Evolutionary conservation across 2,113 vertebrate species (phyloP), one percentile per base, ranked within the genome.

Genomic region (Antidorcas marsupialis): DNA sequence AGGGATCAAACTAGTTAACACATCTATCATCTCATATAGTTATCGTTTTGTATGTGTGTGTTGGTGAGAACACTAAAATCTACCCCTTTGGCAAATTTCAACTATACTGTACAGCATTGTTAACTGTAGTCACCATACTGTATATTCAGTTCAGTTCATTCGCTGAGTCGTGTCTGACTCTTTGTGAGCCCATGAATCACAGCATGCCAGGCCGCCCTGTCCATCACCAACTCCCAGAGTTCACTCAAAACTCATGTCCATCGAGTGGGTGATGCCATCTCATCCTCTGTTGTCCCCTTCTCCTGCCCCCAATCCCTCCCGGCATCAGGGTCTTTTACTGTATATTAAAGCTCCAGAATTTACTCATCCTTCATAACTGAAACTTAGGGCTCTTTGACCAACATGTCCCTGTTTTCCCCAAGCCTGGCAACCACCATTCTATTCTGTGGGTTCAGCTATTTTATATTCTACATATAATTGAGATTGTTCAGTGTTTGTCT

Each of bases 151-250:
- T 30, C 59, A 62, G 28, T 62, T 60, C 59, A 60, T 6, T 62
- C 0, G 0, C 13, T 62, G 28, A 62, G 13, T 62, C 2, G 0
- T 62, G 28, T 62, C 28, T 0, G 6, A 62, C 59, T 62, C 59
- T 30, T 62, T 30, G 59, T 0, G 2, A 15, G 12, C 28, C 59
- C 59, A 7, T 62, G 59, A 62, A 62, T 62, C 6, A 0, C 13
- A 62, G 59, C 59, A 62, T 0, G 1, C 28, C 28, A 62, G 28
- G 59, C 6, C 13, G 30, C 28, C 59, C 59, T 62, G 59, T 60
- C 28, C 6, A 60, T 30, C 59, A 30, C 27, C 27, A 60, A 60
- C 27, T 60, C 59, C 59, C 2, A 0, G 59, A 30, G 27, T 30
- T 60, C 2, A 60, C 59, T 30, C 12, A 60, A 6, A 14, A 60